These are phyloP conservation scores for Fukomys damarensis DNA, from an alignment of 2,113 vertebrate species.

Conservation along the genomic window DNA sequence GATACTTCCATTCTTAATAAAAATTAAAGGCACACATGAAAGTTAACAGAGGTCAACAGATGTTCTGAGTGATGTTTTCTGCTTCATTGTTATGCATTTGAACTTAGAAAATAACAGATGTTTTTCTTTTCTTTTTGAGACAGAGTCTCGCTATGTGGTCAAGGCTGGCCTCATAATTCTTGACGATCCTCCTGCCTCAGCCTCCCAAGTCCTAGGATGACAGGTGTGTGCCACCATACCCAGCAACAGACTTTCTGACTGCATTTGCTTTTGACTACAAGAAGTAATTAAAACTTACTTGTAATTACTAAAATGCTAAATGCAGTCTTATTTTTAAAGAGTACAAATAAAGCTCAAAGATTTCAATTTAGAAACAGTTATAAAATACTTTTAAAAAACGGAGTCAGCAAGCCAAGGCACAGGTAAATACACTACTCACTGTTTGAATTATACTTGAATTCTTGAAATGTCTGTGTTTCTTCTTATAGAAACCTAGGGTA, in stretches of 20 bases:
- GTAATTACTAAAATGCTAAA: conserved; percentile 55
- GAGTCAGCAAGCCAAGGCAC: background rate
- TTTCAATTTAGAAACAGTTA: conserved; percentile 61
- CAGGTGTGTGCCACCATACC: background rate
- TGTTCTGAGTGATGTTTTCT: conserved; percentile 63
- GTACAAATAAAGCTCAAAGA: conserved; percentile 69
- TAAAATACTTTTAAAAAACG: conserved; percentile 9
- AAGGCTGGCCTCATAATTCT: background rate
- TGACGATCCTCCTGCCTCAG: background rate
- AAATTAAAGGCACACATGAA: conserved; percentile 64
- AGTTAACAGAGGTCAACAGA: conserved; percentile 70
- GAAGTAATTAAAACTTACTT: conserved; percentile 14
- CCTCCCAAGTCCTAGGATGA: background rate
- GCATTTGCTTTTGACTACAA: conserved; percentile 56
- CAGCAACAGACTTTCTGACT: background rate
- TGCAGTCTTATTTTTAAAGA: conserved; percentile 78
- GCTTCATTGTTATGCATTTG: conserved; percentile 62
- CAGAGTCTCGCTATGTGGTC: background rate
- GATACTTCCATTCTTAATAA: conserved; percentile 33
- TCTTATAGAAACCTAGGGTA: background rate
- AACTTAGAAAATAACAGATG: background rate
- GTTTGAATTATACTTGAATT: conserved; percentile 49
- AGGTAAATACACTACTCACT: conserved; percentile 56
- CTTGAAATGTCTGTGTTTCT: conserved; percentile 9
- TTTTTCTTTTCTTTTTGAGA: background rate